phyloP scores from a whole-genome alignment of 2,797 vertebrate genomes.

The Xenops minutus region DNA sequence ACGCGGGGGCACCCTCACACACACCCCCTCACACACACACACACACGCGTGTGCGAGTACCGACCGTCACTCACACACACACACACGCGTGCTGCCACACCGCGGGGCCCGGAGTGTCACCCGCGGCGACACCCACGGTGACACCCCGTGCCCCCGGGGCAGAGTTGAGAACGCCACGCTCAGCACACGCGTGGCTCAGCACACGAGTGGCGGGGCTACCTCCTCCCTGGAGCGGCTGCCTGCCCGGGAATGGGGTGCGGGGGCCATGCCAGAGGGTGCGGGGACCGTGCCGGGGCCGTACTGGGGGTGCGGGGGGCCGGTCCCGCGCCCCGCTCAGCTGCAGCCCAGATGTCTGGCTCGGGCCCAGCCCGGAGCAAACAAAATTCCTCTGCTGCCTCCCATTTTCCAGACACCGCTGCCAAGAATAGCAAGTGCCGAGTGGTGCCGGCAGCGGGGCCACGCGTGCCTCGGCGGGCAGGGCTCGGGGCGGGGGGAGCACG shows the following conservation, averaged over 20 bases:
- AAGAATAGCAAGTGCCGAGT: conserved; percentile 73
- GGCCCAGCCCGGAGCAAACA: conserved; percentile 71
- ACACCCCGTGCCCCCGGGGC: background rate
- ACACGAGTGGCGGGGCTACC: background rate
- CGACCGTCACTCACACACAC: too few relatives aligned
- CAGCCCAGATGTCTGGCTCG: conserved; percentile 71
- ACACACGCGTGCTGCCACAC: background rate
- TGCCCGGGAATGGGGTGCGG: background rate
- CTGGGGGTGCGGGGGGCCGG: background rate
- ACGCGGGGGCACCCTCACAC: background rate
- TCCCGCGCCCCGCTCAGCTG: conserved; percentile 48
- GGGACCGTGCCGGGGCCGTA: background rate
- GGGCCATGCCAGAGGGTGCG: background rate
- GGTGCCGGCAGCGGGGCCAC: conserved; percentile 9
- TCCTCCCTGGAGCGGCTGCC: too few relatives aligned
- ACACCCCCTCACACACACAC: too few relatives aligned
- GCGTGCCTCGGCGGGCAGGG: background rate
- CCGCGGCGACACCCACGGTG: background rate
- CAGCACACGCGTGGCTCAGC: background rate
- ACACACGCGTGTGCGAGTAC: background rate
- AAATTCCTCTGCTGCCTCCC: conserved; percentile 78
- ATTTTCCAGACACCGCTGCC: conserved; percentile 74
- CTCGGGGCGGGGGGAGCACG: background rate
- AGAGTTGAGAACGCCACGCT: background rate
- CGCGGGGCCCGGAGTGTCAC: background rate